Evolutionary conservation across 2,888 invertebrate species (phyloP), one percentile per base, ranked within the genome.

Genomic region (Chrysolina haemoptera): DNA sequence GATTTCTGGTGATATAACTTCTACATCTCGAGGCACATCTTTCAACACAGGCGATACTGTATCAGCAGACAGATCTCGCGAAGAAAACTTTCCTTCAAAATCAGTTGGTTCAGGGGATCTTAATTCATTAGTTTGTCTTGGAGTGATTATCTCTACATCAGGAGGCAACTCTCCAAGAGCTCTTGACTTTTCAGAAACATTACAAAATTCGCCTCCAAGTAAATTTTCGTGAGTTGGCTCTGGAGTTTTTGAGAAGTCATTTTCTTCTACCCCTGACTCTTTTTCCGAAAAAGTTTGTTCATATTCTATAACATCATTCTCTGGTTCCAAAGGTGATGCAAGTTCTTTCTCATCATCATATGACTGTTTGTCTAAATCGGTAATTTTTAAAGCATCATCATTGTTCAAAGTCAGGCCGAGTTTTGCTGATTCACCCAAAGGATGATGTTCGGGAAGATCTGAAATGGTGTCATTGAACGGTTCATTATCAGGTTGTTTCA

Each of bases 371-470:
- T 86, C 85, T 22, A 86, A 78, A 75, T 86, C 86, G 0, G 85
- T 86, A 10, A 80, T 83, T 64, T 82, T 80, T 62, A 84, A 78
- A 12, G 71, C 79, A 67, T 83, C 82, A 53, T 84, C 83, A 71
- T 83, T 83, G 71, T 82, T 79, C 40, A 77, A 46, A n/a, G 59
- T 18, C 5, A 27, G 46, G 4, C 5, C 40, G 27, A n/a, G 14
- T 14, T 59, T 22, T 20, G 35, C 48, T 35, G 16, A 22, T 66
- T 77, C 68, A 18, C 74, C 79, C 40, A 81, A 72, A 35, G 84
- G 84, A 71, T 81, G 69, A 71, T 85, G 84, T 69, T 86, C 85
- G 0, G 84, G 83, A 40, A 85, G 78, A 79, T 85, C 84, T 5
- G 85, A 85, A 66, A 84, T 83, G 1, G 84, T 82, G 14, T 85